These are phyloP conservation scores for Hylomyscus alleni DNA, from an alignment of 2,797 vertebrate genomes.

Conservation along the genomic window DNA sequence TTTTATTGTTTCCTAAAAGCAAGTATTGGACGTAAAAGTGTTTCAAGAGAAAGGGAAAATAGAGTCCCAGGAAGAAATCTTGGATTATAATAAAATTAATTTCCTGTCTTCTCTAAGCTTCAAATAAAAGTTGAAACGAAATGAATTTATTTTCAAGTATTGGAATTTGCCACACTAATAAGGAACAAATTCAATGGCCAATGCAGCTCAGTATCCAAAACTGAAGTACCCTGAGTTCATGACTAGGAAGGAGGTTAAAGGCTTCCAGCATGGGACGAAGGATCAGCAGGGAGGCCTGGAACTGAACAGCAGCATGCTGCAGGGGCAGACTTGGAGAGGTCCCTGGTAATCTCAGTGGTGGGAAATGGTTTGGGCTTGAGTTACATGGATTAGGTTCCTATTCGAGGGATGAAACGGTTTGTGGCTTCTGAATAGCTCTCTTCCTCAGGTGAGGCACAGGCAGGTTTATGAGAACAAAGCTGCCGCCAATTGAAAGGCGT, in stretches of 20 bases:
- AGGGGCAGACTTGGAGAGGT: slow-evolving; percentile 72
- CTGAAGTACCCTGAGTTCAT: slow-evolving; percentile 10
- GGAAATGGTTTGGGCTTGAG: slow-evolving; percentile 82
- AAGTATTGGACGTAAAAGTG: background rate
- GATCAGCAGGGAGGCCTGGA: slow-evolving; percentile 77
- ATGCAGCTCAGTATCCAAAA: background rate
- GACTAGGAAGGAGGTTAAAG: slow-evolving; percentile 51
- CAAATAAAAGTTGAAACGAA: slow-evolving; percentile 47
- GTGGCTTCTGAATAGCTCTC: slow-evolving; percentile 67
- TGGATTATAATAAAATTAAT: background rate
- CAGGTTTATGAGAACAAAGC: background rate
- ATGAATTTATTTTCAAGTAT: slow-evolving; percentile 33
- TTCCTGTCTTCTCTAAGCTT: background rate
- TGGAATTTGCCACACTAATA: slow-evolving; percentile 1
- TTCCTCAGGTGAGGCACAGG: slow-evolving; percentile 62
- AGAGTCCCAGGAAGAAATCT: background rate
- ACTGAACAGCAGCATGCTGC: slow-evolving; percentile 72
- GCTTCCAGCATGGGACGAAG: slow-evolving; percentile 71
- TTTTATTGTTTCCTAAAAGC: background rate
- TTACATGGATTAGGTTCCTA: slow-evolving; percentile 83
- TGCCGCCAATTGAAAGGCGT: slow-evolving; percentile 10
- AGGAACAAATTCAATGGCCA: background rate
- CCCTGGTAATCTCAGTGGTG: slow-evolving; percentile 80
- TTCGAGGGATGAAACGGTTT: slow-evolving; percentile 80
- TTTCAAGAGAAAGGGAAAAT: background rate